phyloP scores from a whole-genome alignment of 2,113 vertebrate genomes.

The Poeciliopsis occidentalis region DNA sequence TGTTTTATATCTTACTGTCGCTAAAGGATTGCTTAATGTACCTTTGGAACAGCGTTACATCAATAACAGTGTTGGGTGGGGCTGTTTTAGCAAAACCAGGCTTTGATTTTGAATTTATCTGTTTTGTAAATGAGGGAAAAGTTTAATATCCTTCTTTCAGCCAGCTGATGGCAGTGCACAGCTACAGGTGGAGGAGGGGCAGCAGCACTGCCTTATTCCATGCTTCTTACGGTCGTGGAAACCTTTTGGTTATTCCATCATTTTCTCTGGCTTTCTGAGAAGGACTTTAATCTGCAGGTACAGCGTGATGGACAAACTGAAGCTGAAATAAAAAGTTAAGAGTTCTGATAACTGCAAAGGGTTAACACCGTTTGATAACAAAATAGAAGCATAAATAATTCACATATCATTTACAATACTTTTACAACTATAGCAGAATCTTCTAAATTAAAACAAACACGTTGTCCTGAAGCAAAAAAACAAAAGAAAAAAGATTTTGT shows the following conservation, averaged over 20 bases:
- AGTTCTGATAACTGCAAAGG: slow-evolving; percentile 15
- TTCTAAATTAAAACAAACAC: slow-evolving; percentile 14
- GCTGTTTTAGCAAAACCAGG: neutral
- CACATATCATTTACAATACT: slow-evolving; percentile 20
- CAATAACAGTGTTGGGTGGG: no score
- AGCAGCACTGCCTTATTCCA: no score
- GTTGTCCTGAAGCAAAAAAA: slow-evolving; percentile 2
- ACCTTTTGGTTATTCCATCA: no score
- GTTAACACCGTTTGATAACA: slow-evolving; percentile 24
- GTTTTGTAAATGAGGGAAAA: neutral
- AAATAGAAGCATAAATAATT: slow-evolving; percentile 19
- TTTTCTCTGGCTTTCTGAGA: no score
- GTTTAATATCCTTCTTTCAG: no score
- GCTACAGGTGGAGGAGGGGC: neutral
- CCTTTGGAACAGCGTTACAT: no score
- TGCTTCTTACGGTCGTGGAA: no score
- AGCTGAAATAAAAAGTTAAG: no score
- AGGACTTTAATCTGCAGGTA: no score
- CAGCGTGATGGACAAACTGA: no score
- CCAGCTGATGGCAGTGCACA: neutral
- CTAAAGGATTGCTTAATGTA: no score
- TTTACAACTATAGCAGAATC: slow-evolving; percentile 31
- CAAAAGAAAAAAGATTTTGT: slow-evolving; percentile 27
- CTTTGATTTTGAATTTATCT: neutral
- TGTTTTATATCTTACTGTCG: neutral